Conservation (phyloP, 2,888 invertebrate species). For the Nebria salina region DNA sequence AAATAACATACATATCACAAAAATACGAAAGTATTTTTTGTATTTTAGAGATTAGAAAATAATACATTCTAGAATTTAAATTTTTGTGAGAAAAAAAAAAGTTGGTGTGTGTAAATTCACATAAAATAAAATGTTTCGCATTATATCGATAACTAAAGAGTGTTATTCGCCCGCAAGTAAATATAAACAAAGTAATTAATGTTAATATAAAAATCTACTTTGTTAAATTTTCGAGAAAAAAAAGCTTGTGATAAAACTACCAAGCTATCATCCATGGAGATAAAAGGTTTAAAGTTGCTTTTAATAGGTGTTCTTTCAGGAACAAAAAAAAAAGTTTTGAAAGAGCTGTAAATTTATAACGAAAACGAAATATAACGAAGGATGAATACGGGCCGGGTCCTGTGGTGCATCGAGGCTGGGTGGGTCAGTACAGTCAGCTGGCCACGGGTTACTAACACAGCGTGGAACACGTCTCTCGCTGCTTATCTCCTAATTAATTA, state of each 20-base stretch:
- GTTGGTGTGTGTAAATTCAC: too few species aligned
- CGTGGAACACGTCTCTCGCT: slow-evolving; percentile 26
- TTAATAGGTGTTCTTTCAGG: slow-evolving; percentile 18
- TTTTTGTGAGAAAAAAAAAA: too few species aligned
- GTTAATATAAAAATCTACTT: slow-evolving; percentile 22
- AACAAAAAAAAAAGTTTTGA: slow-evolving; percentile 15
- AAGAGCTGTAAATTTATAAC: slow-evolving; percentile 10
- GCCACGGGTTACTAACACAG: not conserved
- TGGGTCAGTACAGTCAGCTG: slow-evolving; percentile 18
- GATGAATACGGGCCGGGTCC: not conserved
- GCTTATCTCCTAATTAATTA: slow-evolving; percentile 44
- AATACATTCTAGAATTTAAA: too few species aligned
- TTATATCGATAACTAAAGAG: not conserved
- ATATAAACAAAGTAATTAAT: slow-evolving; percentile 11
- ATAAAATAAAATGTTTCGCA: not conserved
- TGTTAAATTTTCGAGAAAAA: slow-evolving; percentile 9
- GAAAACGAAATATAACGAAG: slow-evolving; percentile 5
- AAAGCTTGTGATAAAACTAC: slow-evolving; percentile 27
- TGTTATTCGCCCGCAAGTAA: not conserved
- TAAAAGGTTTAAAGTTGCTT: slow-evolving; percentile 8
- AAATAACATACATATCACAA: too few species aligned
- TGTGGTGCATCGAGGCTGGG: not conserved
- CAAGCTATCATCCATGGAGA: slow-evolving; percentile 10
- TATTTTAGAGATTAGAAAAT: too few species aligned
- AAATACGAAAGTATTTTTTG: too few species aligned